Base-by-base conservation (phyloP, 1,140 invertebrate genomes). In the Hylaeus anthracinus region DNA sequence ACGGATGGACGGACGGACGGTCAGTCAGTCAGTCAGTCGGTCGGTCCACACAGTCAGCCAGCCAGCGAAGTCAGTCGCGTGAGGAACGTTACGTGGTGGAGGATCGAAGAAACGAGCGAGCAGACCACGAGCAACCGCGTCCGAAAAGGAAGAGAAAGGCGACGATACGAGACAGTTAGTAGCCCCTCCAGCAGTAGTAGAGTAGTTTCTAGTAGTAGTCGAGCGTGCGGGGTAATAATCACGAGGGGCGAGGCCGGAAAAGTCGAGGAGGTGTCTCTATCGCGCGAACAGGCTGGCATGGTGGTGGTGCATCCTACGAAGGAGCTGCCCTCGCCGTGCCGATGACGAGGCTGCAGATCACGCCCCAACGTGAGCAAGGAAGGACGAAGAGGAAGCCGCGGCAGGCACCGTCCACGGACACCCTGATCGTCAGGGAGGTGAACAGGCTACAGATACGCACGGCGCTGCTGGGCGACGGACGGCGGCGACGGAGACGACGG, bases 321-420 rank as follows among this genome's bases (percentile, higher is more conserved):
- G 86, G 86, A 86, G 86, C 85, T 84, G 86, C 87, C 86, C 80
- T 88, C 85, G 87, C 88, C 76, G 89, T 85, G 90, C 88, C 90
- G 89, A 90, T 89, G 90, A 89, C 90, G 86, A 87, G 86, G 77
- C 79, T 82, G 82, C 86, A 83, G 80, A 78, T 84, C 51, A 67
- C 71, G 63, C 63, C 81, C 73, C 58, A 76, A 67, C 79, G 86
- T 58, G 65, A 84, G 83, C 63, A 79, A 80, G 82, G 76, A 80
- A 85, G 74, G 65, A 79, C 85, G 85, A 79, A 84, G 82, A 69
- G 76, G 86, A 83, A 83, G 80, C 75, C 73, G 64, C 74, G 67
- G 66, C 72, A 37, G 72, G 53, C 74, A 81, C 56, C 72, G 48
- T 60, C 56, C 55, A 75, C 58, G 82, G 69, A 41, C 39, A 51